These are phyloP conservation scores for Eledona agricola DNA, from an alignment of 2,888 invertebrate genomes.

Conservation along the genomic window DNA sequence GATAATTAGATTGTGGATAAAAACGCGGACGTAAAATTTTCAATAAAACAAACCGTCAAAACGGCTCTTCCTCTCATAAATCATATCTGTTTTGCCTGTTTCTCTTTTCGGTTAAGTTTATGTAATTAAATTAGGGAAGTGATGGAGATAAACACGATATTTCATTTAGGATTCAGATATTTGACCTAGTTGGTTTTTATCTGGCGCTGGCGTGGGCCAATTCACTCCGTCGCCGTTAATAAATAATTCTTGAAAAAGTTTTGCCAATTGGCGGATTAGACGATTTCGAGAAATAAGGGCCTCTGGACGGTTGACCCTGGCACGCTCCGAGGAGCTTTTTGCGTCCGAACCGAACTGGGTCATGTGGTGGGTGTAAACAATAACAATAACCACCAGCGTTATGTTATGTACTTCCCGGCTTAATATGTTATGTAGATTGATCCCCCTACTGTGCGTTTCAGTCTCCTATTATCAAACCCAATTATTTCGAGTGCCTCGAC, in stretches of 20 bases:
- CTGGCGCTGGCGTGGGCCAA: slow-evolving; percentile 9
- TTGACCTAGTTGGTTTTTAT: slow-evolving; percentile 25
- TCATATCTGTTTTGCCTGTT: slow-evolving; percentile 20
- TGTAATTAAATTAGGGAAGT: slow-evolving; percentile 27
- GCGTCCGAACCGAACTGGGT: slow-evolving; percentile 28
- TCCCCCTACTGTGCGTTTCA: slow-evolving; percentile 23
- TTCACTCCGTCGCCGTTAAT: slow-evolving; percentile 3
- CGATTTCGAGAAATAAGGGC: too few species aligned
- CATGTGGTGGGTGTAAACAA: slow-evolving; percentile 33
- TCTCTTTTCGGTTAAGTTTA: slow-evolving; percentile 8
- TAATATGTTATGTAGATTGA: slow-evolving; percentile 36
- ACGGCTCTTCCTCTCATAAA: slow-evolving; percentile 8
- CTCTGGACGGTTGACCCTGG: slow-evolving; percentile 8
- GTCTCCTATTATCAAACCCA: slow-evolving; percentile 28
- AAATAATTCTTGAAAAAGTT: slow-evolving; percentile 15
- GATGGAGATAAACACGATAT: slow-evolving; percentile 16
- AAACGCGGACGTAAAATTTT: neutral
- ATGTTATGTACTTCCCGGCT: slow-evolving; percentile 26
- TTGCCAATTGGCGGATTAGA: too few species aligned
- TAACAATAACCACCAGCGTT: slow-evolving; percentile 24
- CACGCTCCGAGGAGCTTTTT: slow-evolving; percentile 12
- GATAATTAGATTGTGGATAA: neutral
- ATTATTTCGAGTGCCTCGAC: slow-evolving; percentile 27
- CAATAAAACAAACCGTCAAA: slow-evolving; percentile 1
- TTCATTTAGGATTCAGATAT: slow-evolving; percentile 26